Percentiles rank a stretch among this genome's conserved stretches.
phyloP scores from a whole-genome alignment of 2,113 vertebrate species.

The Coracopsis vasa region DNA sequence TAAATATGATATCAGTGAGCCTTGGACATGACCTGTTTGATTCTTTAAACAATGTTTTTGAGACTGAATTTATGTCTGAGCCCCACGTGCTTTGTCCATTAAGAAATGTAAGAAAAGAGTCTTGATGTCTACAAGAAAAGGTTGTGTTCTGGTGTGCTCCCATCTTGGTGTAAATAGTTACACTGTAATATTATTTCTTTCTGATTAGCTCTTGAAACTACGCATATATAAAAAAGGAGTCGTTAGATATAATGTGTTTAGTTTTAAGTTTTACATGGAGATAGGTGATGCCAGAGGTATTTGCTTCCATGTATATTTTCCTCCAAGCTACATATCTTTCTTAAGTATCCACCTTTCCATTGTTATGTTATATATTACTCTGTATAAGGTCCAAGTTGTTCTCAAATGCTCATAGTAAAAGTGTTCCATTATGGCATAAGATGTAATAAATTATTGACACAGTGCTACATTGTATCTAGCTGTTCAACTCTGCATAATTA shows the following conservation, averaged over 20 bases:
- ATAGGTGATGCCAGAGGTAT: slow-evolving; percentile 25
- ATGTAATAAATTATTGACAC: slow-evolving; percentile 72
- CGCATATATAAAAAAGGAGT: slow-evolving; percentile 42
- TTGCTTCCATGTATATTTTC: slow-evolving; percentile 48
- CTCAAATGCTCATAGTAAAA: slow-evolving; percentile 52
- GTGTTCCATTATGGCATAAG: slow-evolving; percentile 20
- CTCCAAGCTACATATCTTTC: slow-evolving; percentile 42
- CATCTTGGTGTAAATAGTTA: slow-evolving; percentile 52
- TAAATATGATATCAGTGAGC: background rate
- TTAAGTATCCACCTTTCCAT: slow-evolving; percentile 35
- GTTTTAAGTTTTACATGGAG: slow-evolving; percentile 46
- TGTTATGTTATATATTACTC: slow-evolving; percentile 57
- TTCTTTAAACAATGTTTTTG: background rate
- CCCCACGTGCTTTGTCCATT: background rate
- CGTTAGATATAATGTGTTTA: slow-evolving; percentile 42
- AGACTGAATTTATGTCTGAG: background rate
- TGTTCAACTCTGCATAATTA: slow-evolving; percentile 21
- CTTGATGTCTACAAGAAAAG: background rate
- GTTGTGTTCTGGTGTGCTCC: background rate
- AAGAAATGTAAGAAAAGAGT: background rate
- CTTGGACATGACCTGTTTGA: background rate
- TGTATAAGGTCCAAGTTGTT: slow-evolving; percentile 57
- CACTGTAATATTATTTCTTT: slow-evolving; percentile 30
- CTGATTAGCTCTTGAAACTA: slow-evolving; percentile 54
- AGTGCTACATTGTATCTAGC: slow-evolving; percentile 35